These are phyloP conservation scores for Corapipo altera DNA, from an alignment of 2,113 vertebrate genomes.

Conservation along the genomic window DNA sequence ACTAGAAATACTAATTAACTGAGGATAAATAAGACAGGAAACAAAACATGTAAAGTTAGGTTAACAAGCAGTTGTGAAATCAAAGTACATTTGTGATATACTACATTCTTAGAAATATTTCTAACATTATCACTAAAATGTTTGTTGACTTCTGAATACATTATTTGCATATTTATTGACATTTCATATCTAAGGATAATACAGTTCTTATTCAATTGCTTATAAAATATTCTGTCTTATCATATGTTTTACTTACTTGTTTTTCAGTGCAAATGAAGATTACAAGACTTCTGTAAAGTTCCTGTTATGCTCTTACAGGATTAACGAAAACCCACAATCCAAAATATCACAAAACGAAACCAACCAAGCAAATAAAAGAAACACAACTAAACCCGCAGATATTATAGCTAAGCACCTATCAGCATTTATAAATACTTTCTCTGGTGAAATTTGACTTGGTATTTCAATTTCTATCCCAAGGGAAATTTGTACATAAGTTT, in stretches of 20 bases:
- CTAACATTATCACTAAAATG: rapidly evolving
- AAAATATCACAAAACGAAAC: background rate
- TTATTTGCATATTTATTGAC: background rate
- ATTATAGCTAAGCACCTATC: background rate
- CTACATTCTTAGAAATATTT: background rate
- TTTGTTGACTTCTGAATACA: background rate
- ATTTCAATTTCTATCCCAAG: background rate
- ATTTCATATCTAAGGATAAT: background rate
- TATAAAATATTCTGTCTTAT: background rate
- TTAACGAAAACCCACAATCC: background rate
- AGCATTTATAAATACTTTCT: background rate
- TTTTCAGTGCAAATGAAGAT: background rate
- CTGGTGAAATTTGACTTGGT: background rate
- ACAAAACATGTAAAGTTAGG: background rate
- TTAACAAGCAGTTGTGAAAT: background rate
- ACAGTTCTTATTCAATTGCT: background rate
- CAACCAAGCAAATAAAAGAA: background rate
- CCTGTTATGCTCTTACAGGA: background rate
- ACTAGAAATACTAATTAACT: background rate
- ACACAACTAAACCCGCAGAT: background rate
- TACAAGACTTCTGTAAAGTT: too few relatives aligned
- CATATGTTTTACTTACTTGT: background rate
- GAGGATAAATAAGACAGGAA: background rate
- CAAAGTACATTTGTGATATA: background rate
- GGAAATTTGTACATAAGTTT: background rate